phyloP scores from a whole-genome alignment of 2,888 invertebrate genomes.

The Xestoiulus laeticollis region DNA sequence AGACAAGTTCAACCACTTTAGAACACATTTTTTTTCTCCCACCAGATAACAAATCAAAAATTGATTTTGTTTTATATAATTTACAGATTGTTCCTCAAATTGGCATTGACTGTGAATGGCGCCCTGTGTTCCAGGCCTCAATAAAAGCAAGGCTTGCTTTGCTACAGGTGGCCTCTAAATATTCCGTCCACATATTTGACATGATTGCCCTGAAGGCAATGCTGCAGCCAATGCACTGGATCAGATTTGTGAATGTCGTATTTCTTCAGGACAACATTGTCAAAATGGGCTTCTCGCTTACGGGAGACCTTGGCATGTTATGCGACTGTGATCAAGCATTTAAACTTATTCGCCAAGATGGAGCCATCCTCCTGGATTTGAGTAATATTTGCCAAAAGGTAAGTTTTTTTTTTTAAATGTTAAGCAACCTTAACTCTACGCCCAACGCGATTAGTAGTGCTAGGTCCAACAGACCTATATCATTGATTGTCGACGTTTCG shows the following conservation, averaged over 20 bases:
- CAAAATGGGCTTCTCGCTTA: neutral
- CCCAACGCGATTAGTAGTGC: too few relatives aligned
- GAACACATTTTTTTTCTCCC: neutral
- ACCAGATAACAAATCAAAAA: neutral
- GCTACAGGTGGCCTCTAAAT: neutral
- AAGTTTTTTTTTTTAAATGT: neutral
- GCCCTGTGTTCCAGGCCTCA: neutral
- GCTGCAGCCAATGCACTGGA: neutral
- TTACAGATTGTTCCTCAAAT: neutral
- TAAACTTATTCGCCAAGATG: neutral
- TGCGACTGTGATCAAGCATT: neutral
- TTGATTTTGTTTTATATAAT: neutral
- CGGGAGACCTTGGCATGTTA: neutral
- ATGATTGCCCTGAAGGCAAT: neutral
- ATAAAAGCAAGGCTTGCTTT: neutral
- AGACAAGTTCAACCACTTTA: too few relatives aligned
- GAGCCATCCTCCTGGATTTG: neutral
- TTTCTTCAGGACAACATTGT: neutral
- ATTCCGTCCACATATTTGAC: neutral
- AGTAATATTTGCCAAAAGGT: neutral
- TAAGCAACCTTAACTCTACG: too few relatives aligned
- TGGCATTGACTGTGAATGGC: slow-evolving; percentile 10
- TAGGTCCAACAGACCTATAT: too few relatives aligned
- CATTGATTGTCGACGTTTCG: too few relatives aligned
- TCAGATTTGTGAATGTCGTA: neutral